Percentiles rank a stretch among this genome's conserved stretches.
These are phyloP conservation scores for Lydus trimaculatus DNA, from an alignment of 2,888 invertebrate genomes.

Conservation along the genomic window DNA sequence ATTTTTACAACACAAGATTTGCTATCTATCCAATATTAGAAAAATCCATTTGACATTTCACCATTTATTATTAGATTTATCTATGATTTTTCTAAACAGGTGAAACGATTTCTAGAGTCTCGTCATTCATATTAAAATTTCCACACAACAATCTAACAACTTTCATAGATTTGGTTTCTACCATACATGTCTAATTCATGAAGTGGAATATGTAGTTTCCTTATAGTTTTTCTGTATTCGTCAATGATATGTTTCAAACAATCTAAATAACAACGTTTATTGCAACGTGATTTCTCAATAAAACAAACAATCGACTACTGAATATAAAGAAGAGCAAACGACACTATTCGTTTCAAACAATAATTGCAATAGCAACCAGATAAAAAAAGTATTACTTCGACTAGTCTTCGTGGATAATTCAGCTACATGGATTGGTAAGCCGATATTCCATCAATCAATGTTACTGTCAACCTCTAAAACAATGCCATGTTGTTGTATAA, in stretches of 20 bases:
- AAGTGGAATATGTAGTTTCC: not conserved
- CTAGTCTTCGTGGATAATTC: conserved; percentile 46
- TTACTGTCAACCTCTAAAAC: conserved; percentile 59
- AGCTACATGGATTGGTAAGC: conserved; percentile 50
- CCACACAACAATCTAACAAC: not conserved
- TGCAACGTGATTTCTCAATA: conserved; percentile 53
- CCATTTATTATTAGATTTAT: not conserved
- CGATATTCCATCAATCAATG: conserved; percentile 60
- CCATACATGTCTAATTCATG: conserved; percentile 5
- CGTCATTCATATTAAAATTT: not conserved
- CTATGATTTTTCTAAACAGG: not conserved
- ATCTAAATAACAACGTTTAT: conserved; percentile 14
- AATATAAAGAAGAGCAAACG: conserved; percentile 17
- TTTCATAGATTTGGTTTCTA: not conserved
- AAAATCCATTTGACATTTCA: not conserved
- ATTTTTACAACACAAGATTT: not conserved
- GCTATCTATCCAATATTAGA: not conserved
- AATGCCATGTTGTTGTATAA: conserved; percentile 61
- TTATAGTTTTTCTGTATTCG: not conserved
- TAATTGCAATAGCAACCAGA: not conserved
- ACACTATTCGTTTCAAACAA: conserved; percentile 13
- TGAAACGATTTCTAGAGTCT: not conserved
- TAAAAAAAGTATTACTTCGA: conserved; percentile 45
- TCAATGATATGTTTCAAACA: not conserved
- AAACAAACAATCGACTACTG: conserved; percentile 26